Evolutionary conservation across 2,797 vertebrate genomes (phyloP), one percentile per base, ranked within the genome.

Genomic region (Gambusia yucatana): DNA sequence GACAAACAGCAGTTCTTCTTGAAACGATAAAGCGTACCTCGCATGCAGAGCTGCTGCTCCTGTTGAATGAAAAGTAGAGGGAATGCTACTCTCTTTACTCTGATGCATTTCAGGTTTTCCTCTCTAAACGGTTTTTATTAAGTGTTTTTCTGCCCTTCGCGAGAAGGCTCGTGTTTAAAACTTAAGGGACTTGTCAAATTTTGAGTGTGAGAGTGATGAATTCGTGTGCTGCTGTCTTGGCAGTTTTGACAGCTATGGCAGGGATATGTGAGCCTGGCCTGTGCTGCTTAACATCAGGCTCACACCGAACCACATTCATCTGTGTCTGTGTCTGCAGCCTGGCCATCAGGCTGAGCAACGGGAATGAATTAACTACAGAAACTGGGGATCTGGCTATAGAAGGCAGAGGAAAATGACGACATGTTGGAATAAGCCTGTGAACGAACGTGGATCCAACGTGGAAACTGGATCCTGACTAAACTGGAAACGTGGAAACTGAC

Each of bases 1-100:
- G 89, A 90, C 84, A 84, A 85, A 84, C 77, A 84, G 79, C 79
- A 67, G 63, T 73, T 85, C 61, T 52, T 85, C 28, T 85, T 63
- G 76, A 79, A 84, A 69, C 47, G 65, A 77, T 77, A 28, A n/a
- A 79, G 82, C 72, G 28, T 1, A 48, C 75, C 67, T 88, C 83
- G 88, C 85, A 86, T 82, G 77, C 43, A 61, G 63, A 72, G 61
- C 72, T 48, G 44, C 83, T 77, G 55, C 77, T 77, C 73, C 63
- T 70, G 61, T 77, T 75, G 65, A 75, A 48, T 17, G 33, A 39
- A 30, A 67, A 82, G 41, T 36, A 84, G 6, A n/a, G 10, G 6
- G 14, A 77, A 75, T 44, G 59, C 59, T 36, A 43, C 20, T 33
- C 41, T 73, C 33, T 78, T 70, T 3, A 75, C 83, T 80, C 70